A percentile compares a stretch with the other conserved stretches of the same genome.
Conservation (phyloP, 2,888 invertebrate species). For the Orthosia gothica region DNA sequence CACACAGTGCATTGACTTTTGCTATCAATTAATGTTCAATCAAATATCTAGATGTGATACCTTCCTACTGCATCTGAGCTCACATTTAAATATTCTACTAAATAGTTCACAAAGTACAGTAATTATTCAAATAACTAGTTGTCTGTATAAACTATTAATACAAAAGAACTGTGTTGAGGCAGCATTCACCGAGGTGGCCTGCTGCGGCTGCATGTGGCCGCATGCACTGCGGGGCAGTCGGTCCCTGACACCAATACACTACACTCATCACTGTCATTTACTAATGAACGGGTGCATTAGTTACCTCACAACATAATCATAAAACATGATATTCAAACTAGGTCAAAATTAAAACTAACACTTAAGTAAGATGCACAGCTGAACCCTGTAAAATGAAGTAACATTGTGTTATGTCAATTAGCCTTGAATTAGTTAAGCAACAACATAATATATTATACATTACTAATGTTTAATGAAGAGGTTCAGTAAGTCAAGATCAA, state of each 20-base stretch:
- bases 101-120: constrained; percentile 14
- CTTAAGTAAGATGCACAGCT: background rate
- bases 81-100: background rate
- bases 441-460: constrained; percentile 12
- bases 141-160: background rate
- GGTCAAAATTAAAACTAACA: background rate
- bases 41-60: background rate
- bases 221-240: background rate
- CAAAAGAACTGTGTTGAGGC: constrained; percentile 3
- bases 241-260: constrained; percentile 1
- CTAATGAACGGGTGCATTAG: background rate
- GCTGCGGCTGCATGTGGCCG: background rate
- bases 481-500: constrained; percentile 53
- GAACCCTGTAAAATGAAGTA: background rate
- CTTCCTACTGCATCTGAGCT: background rate
- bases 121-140: constrained; percentile 31
- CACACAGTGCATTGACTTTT: constrained; percentile 20
- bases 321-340: background rate
- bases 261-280: background rate
- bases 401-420: constrained; percentile 10
- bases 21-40: background rate
- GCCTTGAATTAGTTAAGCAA: constrained; percentile 21
- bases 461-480: constrained; percentile 23
- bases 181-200: constrained; percentile 14
- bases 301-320: background rate